Conservation (phyloP, 2,797 vertebrate species). For the Taenioides sp. region DNA sequence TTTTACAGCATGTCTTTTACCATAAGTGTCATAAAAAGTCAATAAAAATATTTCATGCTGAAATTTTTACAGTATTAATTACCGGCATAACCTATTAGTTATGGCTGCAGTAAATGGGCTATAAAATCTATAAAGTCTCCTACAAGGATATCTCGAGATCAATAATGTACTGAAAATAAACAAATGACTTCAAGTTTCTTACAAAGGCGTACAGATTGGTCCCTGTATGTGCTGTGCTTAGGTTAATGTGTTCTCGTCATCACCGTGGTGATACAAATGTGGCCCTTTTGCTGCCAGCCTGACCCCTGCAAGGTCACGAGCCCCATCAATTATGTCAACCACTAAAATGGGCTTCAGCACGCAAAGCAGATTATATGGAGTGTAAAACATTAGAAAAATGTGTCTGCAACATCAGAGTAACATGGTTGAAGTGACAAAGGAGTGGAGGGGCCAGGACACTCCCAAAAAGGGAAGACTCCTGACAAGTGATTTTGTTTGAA, state of each 20-base stretch:
- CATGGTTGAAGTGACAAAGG: slow-evolving; percentile 83
- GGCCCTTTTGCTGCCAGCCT: slow-evolving; percentile 79
- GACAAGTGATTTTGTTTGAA: slow-evolving; percentile 89
- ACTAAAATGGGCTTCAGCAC: slow-evolving; percentile 78
- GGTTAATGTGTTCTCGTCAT: slow-evolving; percentile 51
- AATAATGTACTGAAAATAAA: slow-evolving; percentile 10
- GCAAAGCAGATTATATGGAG: slow-evolving; percentile 94
- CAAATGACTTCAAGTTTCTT: slow-evolving; percentile 3
- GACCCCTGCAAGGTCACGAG: slow-evolving; percentile 74
- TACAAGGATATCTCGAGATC: slow-evolving; percentile 17
- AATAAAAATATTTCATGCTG: slow-evolving; percentile 12
- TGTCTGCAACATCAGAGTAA: slow-evolving; percentile 85
- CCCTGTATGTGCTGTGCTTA: slow-evolving; percentile 24
- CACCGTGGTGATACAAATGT: slow-evolving; percentile 79
- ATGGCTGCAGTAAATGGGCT: neutral
- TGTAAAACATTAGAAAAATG: slow-evolving; percentile 93
- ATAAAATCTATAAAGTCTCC: slow-evolving; percentile 3
- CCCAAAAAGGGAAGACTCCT: slow-evolving; percentile 83
- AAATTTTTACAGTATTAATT: slow-evolving; percentile 16
- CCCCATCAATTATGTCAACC: slow-evolving; percentile 85
- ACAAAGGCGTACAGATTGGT: neutral
- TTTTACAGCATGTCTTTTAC: slow-evolving; percentile 11
- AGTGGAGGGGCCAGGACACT: slow-evolving; percentile 77
- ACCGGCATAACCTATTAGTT: neutral
- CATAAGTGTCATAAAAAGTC: slow-evolving; percentile 11